These are phyloP conservation scores for Aleiodes leptofemur DNA, from an alignment of 2,888 invertebrate genomes.

Conservation along the genomic window DNA sequence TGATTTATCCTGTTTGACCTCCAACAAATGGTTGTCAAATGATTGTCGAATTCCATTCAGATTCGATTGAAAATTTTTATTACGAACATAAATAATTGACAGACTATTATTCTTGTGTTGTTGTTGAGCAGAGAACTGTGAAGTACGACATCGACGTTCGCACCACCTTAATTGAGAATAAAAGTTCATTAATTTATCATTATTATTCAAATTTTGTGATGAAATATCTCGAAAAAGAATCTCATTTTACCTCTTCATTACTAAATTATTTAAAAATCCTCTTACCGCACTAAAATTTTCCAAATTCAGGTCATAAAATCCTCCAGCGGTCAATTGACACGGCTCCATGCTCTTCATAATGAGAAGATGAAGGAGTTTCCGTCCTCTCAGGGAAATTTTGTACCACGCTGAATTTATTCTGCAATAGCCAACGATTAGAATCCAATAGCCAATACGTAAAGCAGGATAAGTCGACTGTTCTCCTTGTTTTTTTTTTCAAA, in stretches of 20 bases:
- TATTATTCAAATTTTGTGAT: no score
- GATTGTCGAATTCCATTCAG: background rate
- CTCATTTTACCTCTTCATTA: background rate
- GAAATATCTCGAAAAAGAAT: no score
- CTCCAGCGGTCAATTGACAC: slow-evolving; percentile 60
- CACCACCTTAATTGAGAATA: slow-evolving; percentile 53
- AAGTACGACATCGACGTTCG: slow-evolving; percentile 63
- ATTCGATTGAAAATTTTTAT: background rate
- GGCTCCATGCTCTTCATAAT: slow-evolving; percentile 58
- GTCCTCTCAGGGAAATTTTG: slow-evolving; percentile 55
- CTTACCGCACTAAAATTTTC: slow-evolving; percentile 63
- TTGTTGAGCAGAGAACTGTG: slow-evolving; percentile 61
- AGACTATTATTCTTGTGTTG: slow-evolving; percentile 43
- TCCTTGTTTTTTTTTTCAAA: no score
- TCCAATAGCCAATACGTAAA: no score
- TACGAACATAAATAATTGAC: background rate
- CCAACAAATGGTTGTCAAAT: no score
- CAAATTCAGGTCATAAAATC: slow-evolving; percentile 59
- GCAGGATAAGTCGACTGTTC: no score
- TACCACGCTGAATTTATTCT: slow-evolving; percentile 60
- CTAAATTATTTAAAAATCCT: background rate
- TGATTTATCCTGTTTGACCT: no score
- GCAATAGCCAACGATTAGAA: slow-evolving; percentile 16
- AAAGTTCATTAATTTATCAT: background rate
- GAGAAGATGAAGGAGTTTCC: slow-evolving; percentile 59